phyloP scores from a whole-genome alignment of 2,113 vertebrate genomes.

The Herpetotheres cachinnans region DNA sequence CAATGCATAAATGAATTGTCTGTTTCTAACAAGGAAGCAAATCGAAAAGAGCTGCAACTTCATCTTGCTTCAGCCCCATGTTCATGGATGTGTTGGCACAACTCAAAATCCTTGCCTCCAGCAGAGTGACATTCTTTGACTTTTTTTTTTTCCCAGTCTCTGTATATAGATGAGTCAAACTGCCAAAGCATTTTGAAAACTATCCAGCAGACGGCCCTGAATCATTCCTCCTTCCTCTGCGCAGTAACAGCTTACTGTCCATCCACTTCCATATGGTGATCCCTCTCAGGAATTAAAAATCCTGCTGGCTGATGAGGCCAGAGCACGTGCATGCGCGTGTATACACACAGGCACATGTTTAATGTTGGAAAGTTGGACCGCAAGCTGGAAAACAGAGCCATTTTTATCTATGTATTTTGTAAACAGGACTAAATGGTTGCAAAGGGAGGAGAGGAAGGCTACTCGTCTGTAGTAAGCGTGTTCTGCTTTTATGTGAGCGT shows the following conservation, averaged over 20 bases:
- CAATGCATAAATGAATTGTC: neutral
- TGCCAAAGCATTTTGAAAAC: neutral
- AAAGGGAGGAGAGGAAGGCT: neutral
- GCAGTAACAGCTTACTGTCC: neutral
- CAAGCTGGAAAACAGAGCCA: neutral
- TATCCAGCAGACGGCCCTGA: neutral
- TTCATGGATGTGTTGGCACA: neutral
- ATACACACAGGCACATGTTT: neutral
- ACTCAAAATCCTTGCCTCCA: neutral
- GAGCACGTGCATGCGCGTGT: neutral
- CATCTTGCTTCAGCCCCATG: neutral
- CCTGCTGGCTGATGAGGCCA: neutral
- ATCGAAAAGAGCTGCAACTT: neutral
- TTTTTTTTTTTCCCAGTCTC: neutral
- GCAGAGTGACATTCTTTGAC: neutral
- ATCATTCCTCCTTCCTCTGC: neutral
- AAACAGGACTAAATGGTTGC: neutral
- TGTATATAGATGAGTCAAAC: neutral
- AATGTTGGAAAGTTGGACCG: accelerated
- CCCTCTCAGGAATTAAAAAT: neutral
- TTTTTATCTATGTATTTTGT: neutral
- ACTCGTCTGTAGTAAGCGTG: accelerated
- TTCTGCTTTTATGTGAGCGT: neutral
- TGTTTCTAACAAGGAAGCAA: neutral
- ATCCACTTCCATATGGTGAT: neutral